Evolutionary conservation across 64 coral and sea anemone genomes (phyloP).

Genomic region (Pocillopora damicornis): DNA sequence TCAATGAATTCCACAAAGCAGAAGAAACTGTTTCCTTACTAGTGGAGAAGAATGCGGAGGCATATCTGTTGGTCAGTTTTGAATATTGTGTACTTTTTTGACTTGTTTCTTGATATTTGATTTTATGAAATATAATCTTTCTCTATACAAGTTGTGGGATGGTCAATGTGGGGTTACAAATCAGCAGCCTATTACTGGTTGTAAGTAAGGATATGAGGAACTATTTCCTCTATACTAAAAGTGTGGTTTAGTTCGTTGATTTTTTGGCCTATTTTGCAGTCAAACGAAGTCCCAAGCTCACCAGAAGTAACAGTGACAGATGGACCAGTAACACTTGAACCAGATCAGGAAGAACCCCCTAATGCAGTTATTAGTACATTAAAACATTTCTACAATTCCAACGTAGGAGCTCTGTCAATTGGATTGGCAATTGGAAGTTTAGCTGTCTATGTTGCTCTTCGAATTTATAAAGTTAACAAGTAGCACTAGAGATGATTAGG

Average conservation of each 20-base stretch:
- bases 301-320: background rate
- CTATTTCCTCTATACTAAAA: background rate
- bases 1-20: conserved; percentile 69
- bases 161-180: no score
- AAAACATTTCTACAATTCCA: conserved; percentile 35
- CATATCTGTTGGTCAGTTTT: conserved; percentile 39
- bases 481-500: background rate
- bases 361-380: background rate
- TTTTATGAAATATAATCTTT: no score
- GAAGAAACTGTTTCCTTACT: conserved; percentile 67
- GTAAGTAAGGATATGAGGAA: background rate
- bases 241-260: background rate
- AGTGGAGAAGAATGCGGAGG: conserved; percentile 79
- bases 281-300: background rate
- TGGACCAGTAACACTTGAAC: background rate
- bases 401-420: conserved; percentile 48
- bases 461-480: conserved; percentile 51
- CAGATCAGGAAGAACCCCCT: background rate
- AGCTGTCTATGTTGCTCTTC: conserved; percentile 42
- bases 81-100: no score
- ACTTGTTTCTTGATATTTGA: no score
- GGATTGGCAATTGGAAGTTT: conserved; percentile 52
- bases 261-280: background rate
- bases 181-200: no score
- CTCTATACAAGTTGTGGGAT: no score